Base-by-base conservation (phyloP, 2,113 vertebrate genomes). In the Parotia lawesii region DNA sequence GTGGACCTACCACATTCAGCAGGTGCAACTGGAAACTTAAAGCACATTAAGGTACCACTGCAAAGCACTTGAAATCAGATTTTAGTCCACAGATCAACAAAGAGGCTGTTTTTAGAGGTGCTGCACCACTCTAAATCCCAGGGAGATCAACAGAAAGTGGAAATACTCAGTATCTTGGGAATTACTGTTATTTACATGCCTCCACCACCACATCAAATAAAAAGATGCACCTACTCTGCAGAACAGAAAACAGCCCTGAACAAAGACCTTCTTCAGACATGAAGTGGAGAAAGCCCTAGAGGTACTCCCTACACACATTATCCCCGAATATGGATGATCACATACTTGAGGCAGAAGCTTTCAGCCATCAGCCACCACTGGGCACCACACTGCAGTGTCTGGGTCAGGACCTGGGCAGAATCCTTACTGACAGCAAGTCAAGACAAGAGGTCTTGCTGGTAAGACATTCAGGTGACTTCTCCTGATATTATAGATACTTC, bases 1-100 rank as follows among this genome's bases (percentile, higher is more conserved):
- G 2, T 27, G 23, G 33, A 72, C 27, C 20, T 53, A 15, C 1
- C 20, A 45, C 0, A 0, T 80, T 29, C 45, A 48, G 23, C 31
- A 72, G 27, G 21, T 50, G 8, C 35, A 40, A 12, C 3, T 54
- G 37, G 47, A 85, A 92, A 75, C 51, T 25, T 60, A 90, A 78
- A 76, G 15, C 15, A 67, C 15, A 23, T 73, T 89, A 45, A 60
- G 25, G 15, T 62, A 71, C 54, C 20, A n/a, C 37, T 38, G 72
- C 35, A 93, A 85, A 78, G 35, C 50, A 69, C 60, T 50, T 84
- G 50, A 18, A 72, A 29, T 47, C 23, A 70, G 12, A 54, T 79
- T 93, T 79, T 42, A 87, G 31, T 29, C 12, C 1, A 3, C 6
- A 42, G 87, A 77, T 87, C 48, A 94, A 74, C 28, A 61, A 44